Evolutionary conservation across 2,113 vertebrate genomes (phyloP).

Genomic region (Brachyhypopomus gauderio): DNA sequence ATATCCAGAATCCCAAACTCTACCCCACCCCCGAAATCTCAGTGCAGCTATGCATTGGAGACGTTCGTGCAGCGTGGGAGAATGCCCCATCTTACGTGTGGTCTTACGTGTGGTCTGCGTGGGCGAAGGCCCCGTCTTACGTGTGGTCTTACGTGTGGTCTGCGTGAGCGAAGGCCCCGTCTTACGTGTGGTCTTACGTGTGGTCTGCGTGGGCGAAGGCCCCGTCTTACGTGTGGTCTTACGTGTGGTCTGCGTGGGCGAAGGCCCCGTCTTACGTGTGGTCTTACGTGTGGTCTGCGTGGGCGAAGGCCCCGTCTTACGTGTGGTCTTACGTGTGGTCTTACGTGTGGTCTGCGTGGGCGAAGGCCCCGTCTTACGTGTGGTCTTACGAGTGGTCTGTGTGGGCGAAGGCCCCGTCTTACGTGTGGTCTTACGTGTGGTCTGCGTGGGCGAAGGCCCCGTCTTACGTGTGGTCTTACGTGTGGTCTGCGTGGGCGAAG

Average conservation of each 20-base stretch:
- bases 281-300: too few species aligned
- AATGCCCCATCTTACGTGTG: conserved; percentile 77
- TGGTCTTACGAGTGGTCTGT: too few species aligned
- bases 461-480: conserved; percentile 87
- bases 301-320: conserved; percentile 73
- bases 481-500: too few species aligned
- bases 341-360: conserved; percentile 88
- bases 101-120: too few species aligned
- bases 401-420: conserved; percentile 63
- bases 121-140: conserved; percentile 73
- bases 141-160: too few species aligned
- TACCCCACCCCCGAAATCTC: too few species aligned
- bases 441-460: conserved; percentile 52
- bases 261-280: conserved; percentile 77
- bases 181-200: conserved; percentile 91
- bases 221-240: conserved; percentile 83
- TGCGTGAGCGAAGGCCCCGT: conserved; percentile 49
- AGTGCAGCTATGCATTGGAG: neutral
- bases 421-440: too few species aligned
- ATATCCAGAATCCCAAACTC: too few species aligned
- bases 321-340: conserved; percentile 79
- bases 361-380: conserved; percentile 76
- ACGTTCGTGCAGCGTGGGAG: conserved; percentile 5
- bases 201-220: too few species aligned
- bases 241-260: too few species aligned